phyloP scores from a whole-genome alignment of 2,797 vertebrate species.

The Tragopan temminckii region DNA sequence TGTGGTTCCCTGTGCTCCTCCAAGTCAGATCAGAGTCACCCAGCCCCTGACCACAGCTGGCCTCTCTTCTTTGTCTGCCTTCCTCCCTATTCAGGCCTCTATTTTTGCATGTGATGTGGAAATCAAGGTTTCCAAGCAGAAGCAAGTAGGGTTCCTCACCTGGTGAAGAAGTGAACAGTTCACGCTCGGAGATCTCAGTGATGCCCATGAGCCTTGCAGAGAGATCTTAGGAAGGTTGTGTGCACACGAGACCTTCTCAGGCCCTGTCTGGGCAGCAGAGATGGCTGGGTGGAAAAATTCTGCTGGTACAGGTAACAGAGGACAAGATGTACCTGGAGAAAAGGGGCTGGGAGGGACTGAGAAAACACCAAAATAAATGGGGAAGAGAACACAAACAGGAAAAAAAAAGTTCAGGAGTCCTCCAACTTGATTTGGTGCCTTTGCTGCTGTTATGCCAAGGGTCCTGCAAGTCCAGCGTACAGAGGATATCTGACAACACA shows the following conservation, averaged over 20 bases:
- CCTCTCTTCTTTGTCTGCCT: background rate
- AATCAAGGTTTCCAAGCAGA: background rate
- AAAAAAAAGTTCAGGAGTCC: background rate
- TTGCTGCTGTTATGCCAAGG: background rate
- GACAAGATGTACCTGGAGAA: conserved; percentile 78
- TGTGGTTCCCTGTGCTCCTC: background rate
- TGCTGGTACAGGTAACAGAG: conserved; percentile 87
- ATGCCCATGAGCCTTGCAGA: conserved; percentile 94
- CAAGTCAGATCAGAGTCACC: background rate
- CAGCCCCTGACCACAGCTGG: background rate
- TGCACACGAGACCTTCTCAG: conserved; percentile 79
- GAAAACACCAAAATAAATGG: background rate
- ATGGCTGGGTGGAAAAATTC: conserved; percentile 94
- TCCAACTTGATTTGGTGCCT: background rate
- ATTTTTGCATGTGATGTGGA: background rate
- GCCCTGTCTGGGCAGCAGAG: conserved; percentile 83
- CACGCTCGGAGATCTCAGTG: conserved; percentile 89
- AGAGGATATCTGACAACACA: background rate
- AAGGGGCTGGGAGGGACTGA: conserved; percentile 64
- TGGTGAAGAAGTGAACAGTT: conserved; percentile 88
- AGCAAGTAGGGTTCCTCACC: conserved; percentile 72
- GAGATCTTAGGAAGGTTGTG: conserved; percentile 86
- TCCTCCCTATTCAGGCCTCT: fast-evolving
- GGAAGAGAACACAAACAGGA: conserved; percentile 30
- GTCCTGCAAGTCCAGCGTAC: background rate